phyloP scores from a whole-genome alignment of 2,797 vertebrate species.

The Typhlichthys subterraneus region DNA sequence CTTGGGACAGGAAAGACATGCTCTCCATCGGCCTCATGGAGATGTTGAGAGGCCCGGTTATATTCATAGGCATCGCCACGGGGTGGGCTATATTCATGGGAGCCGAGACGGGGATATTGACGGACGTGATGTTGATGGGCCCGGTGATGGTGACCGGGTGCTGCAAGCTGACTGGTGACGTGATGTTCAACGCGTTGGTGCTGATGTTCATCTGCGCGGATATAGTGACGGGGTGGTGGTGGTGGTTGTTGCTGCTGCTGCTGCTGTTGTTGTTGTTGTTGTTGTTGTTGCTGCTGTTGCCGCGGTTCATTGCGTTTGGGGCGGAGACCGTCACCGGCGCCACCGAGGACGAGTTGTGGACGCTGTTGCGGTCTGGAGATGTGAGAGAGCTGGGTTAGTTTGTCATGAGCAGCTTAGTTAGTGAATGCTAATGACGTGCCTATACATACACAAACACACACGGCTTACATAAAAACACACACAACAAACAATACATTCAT shows the following conservation, averaged over 20 bases:
- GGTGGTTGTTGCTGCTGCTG: too few species aligned
- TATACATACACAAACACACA: background rate
- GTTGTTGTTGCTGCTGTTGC: slow-evolving; percentile 52
- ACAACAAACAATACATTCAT: too few species aligned
- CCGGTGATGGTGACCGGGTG: slow-evolving; percentile 96
- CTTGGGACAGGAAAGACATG: slow-evolving; percentile 95
- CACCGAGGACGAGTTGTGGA: slow-evolving; percentile 76
- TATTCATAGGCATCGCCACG: slow-evolving; percentile 93
- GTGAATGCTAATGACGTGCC: background rate
- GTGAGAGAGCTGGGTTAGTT: slow-evolving; percentile 1
- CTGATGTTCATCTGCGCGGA: slow-evolving; percentile 98
- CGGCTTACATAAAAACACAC: too few species aligned
- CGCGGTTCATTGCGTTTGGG: slow-evolving; percentile 77
- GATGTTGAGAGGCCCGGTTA: slow-evolving; percentile 90
- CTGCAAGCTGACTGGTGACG: slow-evolving; percentile 91
- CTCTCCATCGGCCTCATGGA: slow-evolving; percentile 89
- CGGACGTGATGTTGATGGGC: slow-evolving; percentile 91
- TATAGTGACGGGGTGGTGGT: slow-evolving; percentile 89
- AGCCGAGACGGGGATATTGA: slow-evolving; percentile 78
- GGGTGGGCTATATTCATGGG: slow-evolving; percentile 96
- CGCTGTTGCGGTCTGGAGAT: slow-evolving; percentile 61
- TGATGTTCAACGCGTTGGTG: slow-evolving; percentile 95
- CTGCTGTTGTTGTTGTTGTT: too few species aligned
- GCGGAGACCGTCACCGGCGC: slow-evolving; percentile 72
- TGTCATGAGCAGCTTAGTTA: background rate